A percentile compares a stretch with the other conserved stretches of the same genome.
Evolutionary conservation across 1,140 invertebrate genomes (phyloP).

Genomic region (Caenorhabditis briggsae): DNA sequence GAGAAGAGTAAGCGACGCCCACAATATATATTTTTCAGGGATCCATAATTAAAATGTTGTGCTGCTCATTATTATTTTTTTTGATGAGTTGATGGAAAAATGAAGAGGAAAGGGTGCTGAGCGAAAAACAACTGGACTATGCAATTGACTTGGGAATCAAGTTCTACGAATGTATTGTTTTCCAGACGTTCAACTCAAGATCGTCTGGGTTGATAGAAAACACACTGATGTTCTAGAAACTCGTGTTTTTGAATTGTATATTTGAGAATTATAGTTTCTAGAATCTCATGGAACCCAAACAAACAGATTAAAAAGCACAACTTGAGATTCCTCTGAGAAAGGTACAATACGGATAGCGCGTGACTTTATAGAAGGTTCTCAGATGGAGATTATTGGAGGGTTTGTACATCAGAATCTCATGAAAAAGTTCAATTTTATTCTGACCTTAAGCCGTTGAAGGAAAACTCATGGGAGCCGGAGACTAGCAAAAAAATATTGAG

Average conservation of each 20-base stretch:
- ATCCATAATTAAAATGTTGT: constrained; percentile 52
- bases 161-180: not conserved
- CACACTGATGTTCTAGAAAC: not conserved
- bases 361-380: too few species aligned
- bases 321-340: too few species aligned
- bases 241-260: not conserved
- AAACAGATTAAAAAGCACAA: too few species aligned
- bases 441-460: too few species aligned
- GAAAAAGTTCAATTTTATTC: too few species aligned
- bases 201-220: not conserved
- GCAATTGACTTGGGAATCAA: not conserved
- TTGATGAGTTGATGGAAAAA: constrained; percentile 3
- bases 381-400: too few species aligned
- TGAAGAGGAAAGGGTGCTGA: not conserved
- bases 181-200: not conserved
- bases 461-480: too few species aligned
- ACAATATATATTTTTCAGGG: not conserved
- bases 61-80: constrained; percentile 23
- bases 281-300: not conserved
- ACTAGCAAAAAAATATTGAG: not conserved
- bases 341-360: too few species aligned
- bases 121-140: constrained; percentile 36
- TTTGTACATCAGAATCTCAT: too few species aligned
- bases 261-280: not conserved
- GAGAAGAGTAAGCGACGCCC: constrained; percentile 10